Evolutionary conservation across 2,113 vertebrate genomes (phyloP).

Genomic region (Synchiropus splendidus): DNA sequence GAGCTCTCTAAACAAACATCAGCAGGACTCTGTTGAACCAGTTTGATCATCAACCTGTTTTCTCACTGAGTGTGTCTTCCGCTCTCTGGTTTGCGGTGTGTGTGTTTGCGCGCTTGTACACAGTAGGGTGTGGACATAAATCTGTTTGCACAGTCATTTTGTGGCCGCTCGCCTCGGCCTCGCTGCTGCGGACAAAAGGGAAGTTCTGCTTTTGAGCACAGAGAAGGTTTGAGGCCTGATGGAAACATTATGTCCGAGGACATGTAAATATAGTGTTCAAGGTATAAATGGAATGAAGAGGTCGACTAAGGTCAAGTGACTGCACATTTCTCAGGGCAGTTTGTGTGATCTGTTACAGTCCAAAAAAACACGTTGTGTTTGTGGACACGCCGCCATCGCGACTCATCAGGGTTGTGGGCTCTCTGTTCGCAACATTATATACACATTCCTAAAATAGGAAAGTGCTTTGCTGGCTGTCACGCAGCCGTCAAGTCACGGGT

Average conservation of each 20-base stretch:
- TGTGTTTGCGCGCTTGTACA: conserved; percentile 5
- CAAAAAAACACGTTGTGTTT: no score
- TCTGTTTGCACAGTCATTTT: neutral
- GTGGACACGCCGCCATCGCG: no score
- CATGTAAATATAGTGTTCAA: neutral
- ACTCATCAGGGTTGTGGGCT: no score
- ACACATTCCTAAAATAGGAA: conserved; percentile 21
- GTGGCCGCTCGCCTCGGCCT: neutral
- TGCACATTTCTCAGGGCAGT: no score
- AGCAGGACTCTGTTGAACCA: conserved; percentile 50
- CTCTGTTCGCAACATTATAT: no score
- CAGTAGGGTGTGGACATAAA: neutral
- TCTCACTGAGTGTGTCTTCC: conserved; percentile 43
- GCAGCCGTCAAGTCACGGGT: conserved; percentile 35
- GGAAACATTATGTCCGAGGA: no score
- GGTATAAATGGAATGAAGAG: neutral
- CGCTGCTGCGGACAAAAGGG: neutral
- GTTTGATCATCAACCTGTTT: conserved; percentile 61
- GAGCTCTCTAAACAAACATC: conserved; percentile 49
- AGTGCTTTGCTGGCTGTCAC: conserved; percentile 33
- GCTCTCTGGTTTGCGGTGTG: conserved; percentile 21
- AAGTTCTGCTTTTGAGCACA: neutral
- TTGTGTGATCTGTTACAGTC: no score
- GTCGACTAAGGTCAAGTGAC: no score
- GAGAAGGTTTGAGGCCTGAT: neutral